Evolutionary conservation across 2,113 vertebrate species (phyloP).

Genomic region (Xenotilapia leptura): DNA sequence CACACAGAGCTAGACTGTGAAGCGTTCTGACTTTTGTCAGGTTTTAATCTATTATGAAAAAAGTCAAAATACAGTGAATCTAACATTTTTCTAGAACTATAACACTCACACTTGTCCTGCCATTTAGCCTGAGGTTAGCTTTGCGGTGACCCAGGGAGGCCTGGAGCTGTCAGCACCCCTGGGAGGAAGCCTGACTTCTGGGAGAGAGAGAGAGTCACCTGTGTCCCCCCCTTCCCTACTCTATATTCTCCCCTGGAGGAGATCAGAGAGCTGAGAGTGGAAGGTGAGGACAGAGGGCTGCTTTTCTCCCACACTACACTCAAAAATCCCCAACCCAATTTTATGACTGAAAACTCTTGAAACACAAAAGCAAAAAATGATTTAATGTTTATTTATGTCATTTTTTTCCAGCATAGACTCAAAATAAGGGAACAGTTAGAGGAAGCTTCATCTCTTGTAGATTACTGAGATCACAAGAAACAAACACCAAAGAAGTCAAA

Average conservation of each 20-base stretch:
- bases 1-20: neutral
- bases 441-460: neutral
- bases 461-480: neutral
- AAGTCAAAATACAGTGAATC: neutral
- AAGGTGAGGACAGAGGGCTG: constrained; percentile 58
- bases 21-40: neutral
- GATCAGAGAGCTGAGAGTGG: constrained; percentile 54
- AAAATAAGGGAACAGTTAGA: neutral
- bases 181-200: constrained; percentile 33
- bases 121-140: constrained; percentile 32
- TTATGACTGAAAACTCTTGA: neutral
- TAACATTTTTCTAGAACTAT: neutral
- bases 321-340: neutral
- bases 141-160: constrained; percentile 29
- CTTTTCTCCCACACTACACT: constrained; percentile 28
- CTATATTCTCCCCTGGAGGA: neutral
- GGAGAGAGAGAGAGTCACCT: constrained; percentile 46
- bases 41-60: neutral
- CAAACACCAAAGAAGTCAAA: neutral
- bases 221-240: neutral
- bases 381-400: neutral
- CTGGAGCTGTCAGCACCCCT: constrained; percentile 55
- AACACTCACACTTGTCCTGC: neutral
- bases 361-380: neutral
- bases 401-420: neutral